phyloP scores from a whole-genome alignment of 2,888 invertebrate species.

The Zygaena filipendulae region DNA sequence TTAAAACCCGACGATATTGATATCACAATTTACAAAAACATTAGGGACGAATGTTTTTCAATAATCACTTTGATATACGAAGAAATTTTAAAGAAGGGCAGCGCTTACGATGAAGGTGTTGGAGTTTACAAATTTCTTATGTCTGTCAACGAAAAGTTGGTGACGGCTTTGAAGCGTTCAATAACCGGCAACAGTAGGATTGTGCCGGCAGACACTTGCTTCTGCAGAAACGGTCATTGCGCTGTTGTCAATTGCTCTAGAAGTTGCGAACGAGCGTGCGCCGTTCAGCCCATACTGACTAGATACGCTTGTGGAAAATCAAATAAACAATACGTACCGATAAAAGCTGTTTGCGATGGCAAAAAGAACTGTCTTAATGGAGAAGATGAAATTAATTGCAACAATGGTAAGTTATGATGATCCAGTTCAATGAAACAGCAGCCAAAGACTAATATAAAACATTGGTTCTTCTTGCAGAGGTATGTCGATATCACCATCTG shows the following conservation, averaged over 20 bases:
- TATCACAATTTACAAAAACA: too few species aligned
- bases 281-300: conserved; percentile 28
- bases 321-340: conserved; percentile 22
- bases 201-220: conserved; percentile 27
- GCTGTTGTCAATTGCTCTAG: conserved; percentile 28
- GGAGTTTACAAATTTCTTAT: conserved; percentile 27
- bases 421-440: too few species aligned
- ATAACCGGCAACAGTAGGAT: conserved; percentile 36
- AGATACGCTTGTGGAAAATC: conserved; percentile 28
- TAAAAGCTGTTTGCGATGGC: conserved; percentile 36
- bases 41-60: conserved; percentile 30
- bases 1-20: too few species aligned
- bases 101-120: conserved; percentile 21
- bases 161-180: conserved; percentile 35
- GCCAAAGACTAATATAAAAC: too few species aligned
- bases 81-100: conserved; percentile 19
- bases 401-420: conserved; percentile 27
- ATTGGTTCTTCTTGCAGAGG: conserved; percentile 26
- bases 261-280: conserved; percentile 32
- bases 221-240: conserved; percentile 32
- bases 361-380: conserved; percentile 32
- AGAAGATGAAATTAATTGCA: conserved; percentile 41
- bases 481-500: conserved; percentile 39
- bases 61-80: conserved; percentile 28
- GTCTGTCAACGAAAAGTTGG: conserved; percentile 30